phyloP scores from a whole-genome alignment of 1,140 invertebrate species.

The Aphis gossypii region DNA sequence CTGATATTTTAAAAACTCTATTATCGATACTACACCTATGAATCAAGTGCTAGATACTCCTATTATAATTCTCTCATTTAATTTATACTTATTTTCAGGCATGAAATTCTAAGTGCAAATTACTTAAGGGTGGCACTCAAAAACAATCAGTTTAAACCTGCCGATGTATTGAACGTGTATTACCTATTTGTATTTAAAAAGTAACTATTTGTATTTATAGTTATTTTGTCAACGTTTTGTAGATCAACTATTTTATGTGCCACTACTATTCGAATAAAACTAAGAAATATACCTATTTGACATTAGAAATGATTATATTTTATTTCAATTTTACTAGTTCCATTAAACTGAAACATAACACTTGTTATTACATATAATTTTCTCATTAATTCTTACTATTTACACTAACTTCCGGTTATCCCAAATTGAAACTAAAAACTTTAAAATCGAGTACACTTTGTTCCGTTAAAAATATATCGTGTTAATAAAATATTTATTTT shows the following conservation, averaged over 20 bases:
- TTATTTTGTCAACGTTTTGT: background rate
- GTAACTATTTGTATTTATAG: background rate
- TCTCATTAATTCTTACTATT: background rate
- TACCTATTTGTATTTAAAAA: background rate
- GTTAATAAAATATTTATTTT: background rate
- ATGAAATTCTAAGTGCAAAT: no score
- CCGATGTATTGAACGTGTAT: background rate
- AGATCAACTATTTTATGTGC: background rate
- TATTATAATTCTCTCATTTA: no score
- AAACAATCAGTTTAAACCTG: background rate
- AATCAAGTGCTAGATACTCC: no score
- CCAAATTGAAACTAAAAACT: background rate
- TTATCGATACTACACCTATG: no score
- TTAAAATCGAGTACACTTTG: background rate
- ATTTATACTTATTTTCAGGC: no score
- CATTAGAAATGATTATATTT: background rate
- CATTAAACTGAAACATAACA: background rate
- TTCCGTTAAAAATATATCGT: background rate
- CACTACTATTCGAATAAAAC: background rate
- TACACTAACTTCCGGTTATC: background rate
- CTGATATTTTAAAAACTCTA: no score
- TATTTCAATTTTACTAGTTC: background rate
- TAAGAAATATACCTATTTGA: background rate
- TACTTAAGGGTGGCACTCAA: background rate
- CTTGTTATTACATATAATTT: background rate